Percentiles rank a stretch among this genome's conserved stretches.
Conservation (phyloP, 2,113 vertebrate species). For the Scytalopus superciliaris region DNA sequence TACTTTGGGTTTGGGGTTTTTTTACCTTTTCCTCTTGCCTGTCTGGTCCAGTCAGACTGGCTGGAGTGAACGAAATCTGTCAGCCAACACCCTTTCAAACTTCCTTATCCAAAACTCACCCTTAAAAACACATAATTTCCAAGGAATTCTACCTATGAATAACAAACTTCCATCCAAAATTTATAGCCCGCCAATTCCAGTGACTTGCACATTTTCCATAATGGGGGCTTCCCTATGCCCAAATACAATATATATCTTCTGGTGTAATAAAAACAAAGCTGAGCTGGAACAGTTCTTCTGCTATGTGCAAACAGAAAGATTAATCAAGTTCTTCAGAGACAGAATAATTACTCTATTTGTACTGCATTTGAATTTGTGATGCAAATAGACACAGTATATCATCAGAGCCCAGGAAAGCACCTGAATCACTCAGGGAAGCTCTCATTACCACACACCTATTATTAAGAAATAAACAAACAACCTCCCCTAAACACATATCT, state of each 20-base stretch:
- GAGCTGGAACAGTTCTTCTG: not conserved
- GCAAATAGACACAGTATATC: not conserved
- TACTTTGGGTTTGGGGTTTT: not conserved
- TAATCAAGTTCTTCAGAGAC: constrained; percentile 26
- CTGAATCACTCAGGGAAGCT: not conserved
- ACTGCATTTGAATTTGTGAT: constrained; percentile 10
- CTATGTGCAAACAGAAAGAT: not conserved
- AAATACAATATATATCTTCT: not conserved
- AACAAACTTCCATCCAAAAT: not conserved
- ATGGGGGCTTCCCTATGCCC: not conserved
- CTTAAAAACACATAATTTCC: not conserved
- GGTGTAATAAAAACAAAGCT: not conserved
- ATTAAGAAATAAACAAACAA: not conserved
- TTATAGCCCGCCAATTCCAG: not conserved
- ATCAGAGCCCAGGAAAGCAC: not conserved
- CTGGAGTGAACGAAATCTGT: not conserved
- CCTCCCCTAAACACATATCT: not conserved
- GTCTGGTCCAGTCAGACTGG: not conserved
- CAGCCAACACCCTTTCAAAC: not conserved
- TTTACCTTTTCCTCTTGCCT: not conserved
- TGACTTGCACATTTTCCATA: not conserved
- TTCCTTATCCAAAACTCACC: not conserved
- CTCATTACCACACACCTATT: not conserved
- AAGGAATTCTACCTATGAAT: not conserved
- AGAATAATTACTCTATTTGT: not conserved